Evolutionary conservation across 2,888 invertebrate genomes (phyloP).

Genomic region (Andricus quercusramuli): DNA sequence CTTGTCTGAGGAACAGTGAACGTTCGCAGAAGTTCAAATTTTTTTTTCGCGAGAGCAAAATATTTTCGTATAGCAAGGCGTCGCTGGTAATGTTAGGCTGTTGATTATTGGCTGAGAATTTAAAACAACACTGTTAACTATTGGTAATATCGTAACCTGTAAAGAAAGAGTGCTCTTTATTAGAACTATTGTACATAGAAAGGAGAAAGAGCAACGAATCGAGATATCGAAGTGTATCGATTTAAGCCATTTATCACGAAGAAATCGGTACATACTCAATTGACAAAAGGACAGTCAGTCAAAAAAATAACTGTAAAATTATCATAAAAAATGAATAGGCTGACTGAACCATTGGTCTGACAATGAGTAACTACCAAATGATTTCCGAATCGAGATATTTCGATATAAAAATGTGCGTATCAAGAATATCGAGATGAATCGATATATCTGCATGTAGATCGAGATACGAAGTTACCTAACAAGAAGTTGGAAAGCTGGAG

Average conservation of each 20-base stretch:
- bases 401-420: too few relatives aligned
- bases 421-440: too few relatives aligned
- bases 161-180: background rate
- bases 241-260: too few relatives aligned
- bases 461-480: background rate
- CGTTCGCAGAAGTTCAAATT: background rate
- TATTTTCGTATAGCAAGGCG: slow-evolving; percentile 46
- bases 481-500: slow-evolving; percentile 5
- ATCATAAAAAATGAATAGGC: too few relatives aligned
- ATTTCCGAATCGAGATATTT: too few relatives aligned
- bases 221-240: too few relatives aligned
- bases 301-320: too few relatives aligned
- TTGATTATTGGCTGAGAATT: slow-evolving; percentile 59
- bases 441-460: background rate
- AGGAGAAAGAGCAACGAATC: background rate
- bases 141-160: slow-evolving; percentile 46
- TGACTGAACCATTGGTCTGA: too few relatives aligned
- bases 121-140: slow-evolving; percentile 60
- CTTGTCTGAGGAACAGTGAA: background rate
- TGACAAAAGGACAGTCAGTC: too few relatives aligned
- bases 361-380: too few relatives aligned
- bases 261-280: too few relatives aligned
- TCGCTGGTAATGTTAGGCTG: slow-evolving; percentile 56
- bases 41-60: slow-evolving; percentile 2
- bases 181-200: background rate